Base-by-base conservation (phyloP, 2,113 vertebrate species). In the Crotalus viridis region DNA sequence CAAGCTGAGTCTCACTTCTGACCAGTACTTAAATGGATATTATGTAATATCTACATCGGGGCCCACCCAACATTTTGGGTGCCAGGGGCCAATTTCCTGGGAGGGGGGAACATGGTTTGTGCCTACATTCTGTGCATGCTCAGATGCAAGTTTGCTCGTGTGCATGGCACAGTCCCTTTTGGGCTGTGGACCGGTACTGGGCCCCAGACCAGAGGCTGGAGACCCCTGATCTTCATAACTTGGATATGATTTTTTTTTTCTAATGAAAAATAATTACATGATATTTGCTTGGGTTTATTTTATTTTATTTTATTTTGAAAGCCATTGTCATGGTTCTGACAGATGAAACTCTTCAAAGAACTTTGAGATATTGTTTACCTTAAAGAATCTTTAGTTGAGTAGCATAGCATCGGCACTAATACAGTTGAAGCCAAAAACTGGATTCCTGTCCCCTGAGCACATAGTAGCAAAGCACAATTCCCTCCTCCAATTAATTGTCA, bases 131-230 rank as follows among this genome's bases (percentile, higher is more conserved):
- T 3, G 3, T 64, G 24, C 0, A 0, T 64, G 59, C 10, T 0
- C 59, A 28, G 59, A 26, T 28, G 9, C 9, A 24, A 10, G 9
- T 61, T 61, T 26, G 57, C 22, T 59, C 8, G 0, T 8, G 24
- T 59, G 57, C 24, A 26, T 10, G 9, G 24, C 10, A 0, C 59
- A 12, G 10, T 28, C 28, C 10, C 59, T 64, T 9, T 1, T 26
- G 8, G 24, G 3, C 26, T 26, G 3, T 59, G 57, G 22, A 24
- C 57, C 2, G 7, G 22, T 59, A 7, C 22, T 9, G 6, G 56
- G 5, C 17, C 19, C 19, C 1, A 0, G 1, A 22, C 9, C 3
- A 10, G 59, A 61, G 24, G 10, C 28, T 64, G 12, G 0, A 4
- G 61, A 69, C 61, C 26, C 10, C 10, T 12, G 0, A n/a, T 64